Evolutionary conservation across 2,113 vertebrate species (phyloP), one percentile per base, ranked within the genome.

Genomic region (Ctenodactylus gundi): DNA sequence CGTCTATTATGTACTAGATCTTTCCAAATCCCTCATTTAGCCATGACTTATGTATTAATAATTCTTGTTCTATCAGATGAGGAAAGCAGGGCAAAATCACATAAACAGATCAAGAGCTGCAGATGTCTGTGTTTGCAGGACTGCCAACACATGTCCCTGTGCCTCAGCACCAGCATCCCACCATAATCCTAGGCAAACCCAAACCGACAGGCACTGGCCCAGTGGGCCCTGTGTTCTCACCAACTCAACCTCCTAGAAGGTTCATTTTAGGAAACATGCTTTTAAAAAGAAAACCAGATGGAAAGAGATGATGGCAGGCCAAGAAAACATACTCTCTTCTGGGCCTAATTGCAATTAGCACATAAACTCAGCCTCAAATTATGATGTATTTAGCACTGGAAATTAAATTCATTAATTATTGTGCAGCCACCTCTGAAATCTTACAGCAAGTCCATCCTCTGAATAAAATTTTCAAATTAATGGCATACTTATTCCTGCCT

Each of bases 381-480:
- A 88, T 83, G 88, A 96, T 70, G 75, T 23, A 92, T 95, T 96
- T 95, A 87, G 86, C 85, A 96, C 95, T 76, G 82, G 51, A 95
- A 97, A 98, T 97, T 95, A 95, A 97, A 95, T 96, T 94, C 96
- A 97, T 95, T 97, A 97, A 96, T 95, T 97, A 90, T 92, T 95
- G 67, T 94, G 14, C 44, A 93, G 88, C 77, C 62, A 95, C 90
- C 91, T 93, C 58, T 88, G 92, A 97, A 98, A 97, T 95, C 95
- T 96, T 93, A 60, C 46, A 92, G 7, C 25, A 53, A 94, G 62
- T 94, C 87, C 76, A 94, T 95, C 85, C 88, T 92, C 17, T 88
- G 92, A 97, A 97, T 97, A 97, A 85, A 97, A 51, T 96, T 96
- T 96, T 97, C 44, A 94, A 96, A 97, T 96, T 97, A 97, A 97